Conservation (phyloP, 1,140 invertebrate species). For the Eulimnadia texana region DNA sequence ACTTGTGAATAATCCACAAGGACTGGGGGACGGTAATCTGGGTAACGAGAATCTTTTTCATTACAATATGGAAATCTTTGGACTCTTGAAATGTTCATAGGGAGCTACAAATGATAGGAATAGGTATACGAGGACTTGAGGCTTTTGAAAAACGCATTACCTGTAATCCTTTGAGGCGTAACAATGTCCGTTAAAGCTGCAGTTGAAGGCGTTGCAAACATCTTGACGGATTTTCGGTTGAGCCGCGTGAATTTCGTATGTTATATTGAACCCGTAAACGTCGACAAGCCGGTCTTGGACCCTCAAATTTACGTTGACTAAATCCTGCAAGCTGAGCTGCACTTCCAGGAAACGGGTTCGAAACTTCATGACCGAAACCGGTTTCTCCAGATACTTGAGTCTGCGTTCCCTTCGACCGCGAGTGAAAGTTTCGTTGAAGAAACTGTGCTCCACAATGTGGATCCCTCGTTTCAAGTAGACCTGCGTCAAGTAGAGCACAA, state of each 20-base stretch:
- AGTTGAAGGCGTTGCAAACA: slow-evolving; percentile 55
- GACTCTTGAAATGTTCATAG: no score
- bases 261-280: slow-evolving; percentile 84
- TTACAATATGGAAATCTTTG: no score
- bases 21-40: no score
- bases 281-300: slow-evolving; percentile 62
- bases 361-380: slow-evolving; percentile 34
- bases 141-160: slow-evolving; percentile 32
- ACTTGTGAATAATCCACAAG: no score
- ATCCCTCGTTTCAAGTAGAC: slow-evolving; percentile 66
- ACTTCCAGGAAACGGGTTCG: slow-evolving; percentile 60
- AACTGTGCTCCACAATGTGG: slow-evolving; percentile 62
- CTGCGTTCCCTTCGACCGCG: background rate
- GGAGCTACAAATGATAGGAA: no score
- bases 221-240: slow-evolving; percentile 30
- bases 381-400: slow-evolving; percentile 3
- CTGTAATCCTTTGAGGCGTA: slow-evolving; percentile 48
- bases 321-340: slow-evolving; percentile 49
- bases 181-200: slow-evolving; percentile 71
- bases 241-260: slow-evolving; percentile 54
- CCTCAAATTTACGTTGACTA: slow-evolving; percentile 67
- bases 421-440: slow-evolving; percentile 19
- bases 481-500: slow-evolving; percentile 74
- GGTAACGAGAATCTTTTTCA: no score
- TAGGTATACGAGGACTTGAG: no score